Evolutionary conservation across 1,140 invertebrate genomes (phyloP).

Genomic region (Thaumatotibia leucotreta): DNA sequence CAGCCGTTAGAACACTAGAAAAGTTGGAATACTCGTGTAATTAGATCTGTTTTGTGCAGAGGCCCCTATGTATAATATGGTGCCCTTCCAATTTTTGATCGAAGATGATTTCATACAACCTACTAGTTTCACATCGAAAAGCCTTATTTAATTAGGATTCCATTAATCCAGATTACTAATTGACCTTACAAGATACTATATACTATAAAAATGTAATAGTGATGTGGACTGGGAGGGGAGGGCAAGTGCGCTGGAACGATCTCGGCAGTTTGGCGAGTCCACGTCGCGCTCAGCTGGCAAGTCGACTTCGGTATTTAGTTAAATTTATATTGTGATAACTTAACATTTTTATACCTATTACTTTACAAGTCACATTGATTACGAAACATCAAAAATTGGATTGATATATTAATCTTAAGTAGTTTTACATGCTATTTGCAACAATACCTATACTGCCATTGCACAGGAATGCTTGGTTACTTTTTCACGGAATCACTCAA

Average conservation of each 20-base stretch:
- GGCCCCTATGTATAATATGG: not conserved
- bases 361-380: constrained; percentile 1
- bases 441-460: not conserved
- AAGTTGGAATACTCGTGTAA: not conserved
- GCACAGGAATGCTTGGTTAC: constrained; percentile 17
- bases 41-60: not conserved
- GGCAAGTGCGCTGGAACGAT: not conserved
- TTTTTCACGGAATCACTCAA: not conserved
- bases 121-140: constrained; percentile 3
- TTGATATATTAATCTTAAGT: constrained; percentile 6
- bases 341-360: not conserved
- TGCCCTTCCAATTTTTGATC: not conserved
- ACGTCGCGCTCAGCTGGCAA: not conserved
- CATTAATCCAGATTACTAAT: constrained; percentile 7
- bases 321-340: not conserved
- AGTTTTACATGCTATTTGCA: not conserved
- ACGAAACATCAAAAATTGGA: constrained; percentile 7
- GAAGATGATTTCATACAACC: constrained; percentile 5
- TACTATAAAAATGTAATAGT: constrained; percentile 4
- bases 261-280: not conserved
- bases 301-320: not conserved
- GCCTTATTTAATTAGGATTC: constrained; percentile 14
- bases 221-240: not conserved
- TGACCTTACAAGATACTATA: constrained; percentile 3
- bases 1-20: not conserved